Conservation (phyloP, 2,113 vertebrate genomes). For the Puma concolor region DNA sequence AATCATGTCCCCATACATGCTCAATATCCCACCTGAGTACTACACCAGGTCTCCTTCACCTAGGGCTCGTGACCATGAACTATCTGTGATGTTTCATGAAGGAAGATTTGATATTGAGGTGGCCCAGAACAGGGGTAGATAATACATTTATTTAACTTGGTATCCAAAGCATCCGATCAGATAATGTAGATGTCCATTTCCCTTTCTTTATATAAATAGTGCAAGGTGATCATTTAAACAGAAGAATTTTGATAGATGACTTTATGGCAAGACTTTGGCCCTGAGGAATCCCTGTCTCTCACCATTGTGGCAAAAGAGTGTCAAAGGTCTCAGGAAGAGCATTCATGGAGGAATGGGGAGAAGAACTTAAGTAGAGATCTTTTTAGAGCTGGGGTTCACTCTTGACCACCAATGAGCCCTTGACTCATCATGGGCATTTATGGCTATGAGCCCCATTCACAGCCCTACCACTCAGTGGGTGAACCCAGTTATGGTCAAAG, state of each 20-base stretch:
- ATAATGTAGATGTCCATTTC: conserved; percentile 44
- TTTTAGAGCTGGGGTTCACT: background rate
- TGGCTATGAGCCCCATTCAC: background rate
- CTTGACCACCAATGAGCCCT: background rate
- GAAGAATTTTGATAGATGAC: conserved; percentile 58
- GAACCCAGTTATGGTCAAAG: background rate
- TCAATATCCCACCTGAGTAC: background rate
- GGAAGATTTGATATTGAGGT: conserved; percentile 57
- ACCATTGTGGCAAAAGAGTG: background rate
- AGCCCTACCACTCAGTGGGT: background rate
- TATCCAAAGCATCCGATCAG: conserved; percentile 66
- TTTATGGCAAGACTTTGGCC: background rate
- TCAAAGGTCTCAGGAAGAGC: background rate
- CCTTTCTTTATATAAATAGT: conserved; percentile 67
- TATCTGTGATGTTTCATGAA: background rate
- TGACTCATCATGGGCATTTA: background rate
- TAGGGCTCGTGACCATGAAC: fast-evolving
- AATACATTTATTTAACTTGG: conserved; percentile 65
- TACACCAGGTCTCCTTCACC: background rate
- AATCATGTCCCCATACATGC: fast-evolving
- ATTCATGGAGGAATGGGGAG: fast-evolving
- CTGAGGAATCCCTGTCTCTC: background rate
- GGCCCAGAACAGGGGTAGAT: conserved; percentile 44
- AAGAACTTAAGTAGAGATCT: background rate
- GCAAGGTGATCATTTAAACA: conserved; percentile 70